These are phyloP conservation scores for Antennarius striatus DNA, from an alignment of 2,113 vertebrate genomes.

Conservation along the genomic window DNA sequence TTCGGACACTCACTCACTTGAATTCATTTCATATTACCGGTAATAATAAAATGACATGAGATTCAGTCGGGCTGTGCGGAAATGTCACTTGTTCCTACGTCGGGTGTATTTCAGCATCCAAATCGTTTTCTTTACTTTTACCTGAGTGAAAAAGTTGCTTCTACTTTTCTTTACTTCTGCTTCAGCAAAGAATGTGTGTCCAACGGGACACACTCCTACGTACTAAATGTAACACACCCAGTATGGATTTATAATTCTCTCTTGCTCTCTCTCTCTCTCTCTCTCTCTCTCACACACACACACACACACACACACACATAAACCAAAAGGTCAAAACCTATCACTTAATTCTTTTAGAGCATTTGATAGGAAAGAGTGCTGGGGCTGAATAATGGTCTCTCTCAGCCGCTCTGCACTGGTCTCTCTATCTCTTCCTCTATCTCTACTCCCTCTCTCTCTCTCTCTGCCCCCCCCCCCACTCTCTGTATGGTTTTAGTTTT, in stretches of 20 bases:
- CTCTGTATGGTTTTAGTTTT: constrained; percentile 70
- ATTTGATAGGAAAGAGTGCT: constrained; percentile 50
- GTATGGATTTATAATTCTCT: not conserved
- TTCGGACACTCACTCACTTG: too few relatives aligned
- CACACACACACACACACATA: constrained; percentile 7
- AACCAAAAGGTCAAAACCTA: constrained; percentile 36
- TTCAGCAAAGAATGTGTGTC: not conserved
- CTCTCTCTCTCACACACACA: constrained; percentile 10
- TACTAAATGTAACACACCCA: not conserved
- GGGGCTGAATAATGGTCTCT: constrained; percentile 42
- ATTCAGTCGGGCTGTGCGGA: too few relatives aligned
- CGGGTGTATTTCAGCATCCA: too few relatives aligned
- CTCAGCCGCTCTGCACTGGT: constrained; percentile 34
- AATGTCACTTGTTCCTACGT: too few relatives aligned
- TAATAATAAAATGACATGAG: too few relatives aligned
- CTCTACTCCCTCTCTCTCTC: constrained; percentile 24
- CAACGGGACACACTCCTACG: constrained; percentile 2
- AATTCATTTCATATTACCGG: too few relatives aligned
- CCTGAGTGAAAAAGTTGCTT: too few relatives aligned
- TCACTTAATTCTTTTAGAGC: constrained; percentile 48
- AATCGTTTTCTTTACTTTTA: too few relatives aligned
- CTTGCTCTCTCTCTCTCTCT: constrained; percentile 9
- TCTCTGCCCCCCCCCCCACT: not conserved
- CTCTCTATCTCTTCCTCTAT: constrained; percentile 43
- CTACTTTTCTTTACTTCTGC: too few relatives aligned